phyloP scores from a whole-genome alignment of 2,797 vertebrate genomes.

The Epinephelus awoara region DNA sequence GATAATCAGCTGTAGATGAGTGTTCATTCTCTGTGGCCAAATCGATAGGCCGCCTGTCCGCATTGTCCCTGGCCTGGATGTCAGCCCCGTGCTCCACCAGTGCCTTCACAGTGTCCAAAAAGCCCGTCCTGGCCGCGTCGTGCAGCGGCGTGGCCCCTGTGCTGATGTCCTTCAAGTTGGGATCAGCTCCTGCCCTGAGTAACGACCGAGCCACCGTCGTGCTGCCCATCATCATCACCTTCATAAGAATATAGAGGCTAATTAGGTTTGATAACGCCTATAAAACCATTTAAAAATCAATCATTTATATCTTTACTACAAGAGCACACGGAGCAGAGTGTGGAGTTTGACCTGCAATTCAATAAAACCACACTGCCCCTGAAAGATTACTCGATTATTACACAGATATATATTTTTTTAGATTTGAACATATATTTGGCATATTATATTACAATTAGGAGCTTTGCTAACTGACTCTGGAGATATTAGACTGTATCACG shows the following conservation, averaged over 20 bases:
- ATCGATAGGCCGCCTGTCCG: constrained; percentile 70
- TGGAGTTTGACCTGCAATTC: background rate
- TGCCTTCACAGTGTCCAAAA: constrained; percentile 77
- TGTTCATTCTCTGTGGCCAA: constrained; percentile 63
- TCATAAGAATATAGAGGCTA: background rate
- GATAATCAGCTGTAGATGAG: constrained; percentile 62
- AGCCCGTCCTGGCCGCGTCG: constrained; percentile 84
- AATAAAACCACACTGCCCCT: background rate
- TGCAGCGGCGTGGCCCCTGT: constrained; percentile 84
- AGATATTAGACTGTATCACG: background rate
- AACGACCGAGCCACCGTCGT: constrained; percentile 72
- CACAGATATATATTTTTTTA: background rate
- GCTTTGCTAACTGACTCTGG: background rate
- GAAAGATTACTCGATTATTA: no score
- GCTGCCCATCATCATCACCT: constrained; percentile 90
- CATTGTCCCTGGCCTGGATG: constrained; percentile 67
- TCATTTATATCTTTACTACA: background rate
- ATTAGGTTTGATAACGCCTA: background rate
- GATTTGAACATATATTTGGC: background rate
- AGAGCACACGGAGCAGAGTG: background rate
- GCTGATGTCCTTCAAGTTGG: constrained; percentile 74
- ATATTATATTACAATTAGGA: background rate
- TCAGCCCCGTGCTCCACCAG: constrained; percentile 71
- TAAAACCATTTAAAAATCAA: background rate
- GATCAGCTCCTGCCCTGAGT: constrained; percentile 77